phyloP scores from a whole-genome alignment of 2,113 vertebrate species.

The Tetrao urogallus region DNA sequence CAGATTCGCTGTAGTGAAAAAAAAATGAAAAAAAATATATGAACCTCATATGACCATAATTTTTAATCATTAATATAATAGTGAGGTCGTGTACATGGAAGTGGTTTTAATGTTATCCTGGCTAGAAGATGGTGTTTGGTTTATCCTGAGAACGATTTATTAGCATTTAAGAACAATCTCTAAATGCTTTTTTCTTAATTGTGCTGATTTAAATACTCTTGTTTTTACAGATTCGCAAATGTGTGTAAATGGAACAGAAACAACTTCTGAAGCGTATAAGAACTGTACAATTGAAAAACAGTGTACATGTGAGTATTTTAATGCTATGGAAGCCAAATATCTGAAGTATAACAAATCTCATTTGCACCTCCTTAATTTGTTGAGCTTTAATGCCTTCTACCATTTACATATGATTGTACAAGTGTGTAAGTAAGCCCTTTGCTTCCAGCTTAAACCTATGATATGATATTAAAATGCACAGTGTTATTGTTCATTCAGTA shows the following conservation, averaged over 20 bases:
- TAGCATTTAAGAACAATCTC: not conserved
- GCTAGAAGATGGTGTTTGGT: not conserved
- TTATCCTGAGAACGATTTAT: not conserved
- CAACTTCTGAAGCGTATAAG: rapidly evolving
- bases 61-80: not conserved
- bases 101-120: not conserved
- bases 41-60: not conserved
- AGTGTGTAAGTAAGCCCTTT: not conserved
- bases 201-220: not conserved
- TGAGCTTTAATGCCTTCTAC: not conserved
- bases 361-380: not conserved
- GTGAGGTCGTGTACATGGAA: not conserved
- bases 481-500: not conserved
- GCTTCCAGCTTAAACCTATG: not conserved
- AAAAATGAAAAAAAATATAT: too few species aligned
- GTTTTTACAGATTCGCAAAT: not conserved
- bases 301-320: slow-evolving; percentile 39
- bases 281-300: rapidly evolving
- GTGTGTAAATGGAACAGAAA: not conserved
- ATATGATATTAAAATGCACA: not conserved
- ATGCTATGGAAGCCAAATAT: not conserved
- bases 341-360: not conserved
- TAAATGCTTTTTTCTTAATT: not conserved
- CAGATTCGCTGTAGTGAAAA: not conserved
- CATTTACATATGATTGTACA: not conserved